These are phyloP conservation scores for Oophaga pumilio DNA, from an alignment of 2,113 vertebrate species.

Conservation along the genomic window DNA sequence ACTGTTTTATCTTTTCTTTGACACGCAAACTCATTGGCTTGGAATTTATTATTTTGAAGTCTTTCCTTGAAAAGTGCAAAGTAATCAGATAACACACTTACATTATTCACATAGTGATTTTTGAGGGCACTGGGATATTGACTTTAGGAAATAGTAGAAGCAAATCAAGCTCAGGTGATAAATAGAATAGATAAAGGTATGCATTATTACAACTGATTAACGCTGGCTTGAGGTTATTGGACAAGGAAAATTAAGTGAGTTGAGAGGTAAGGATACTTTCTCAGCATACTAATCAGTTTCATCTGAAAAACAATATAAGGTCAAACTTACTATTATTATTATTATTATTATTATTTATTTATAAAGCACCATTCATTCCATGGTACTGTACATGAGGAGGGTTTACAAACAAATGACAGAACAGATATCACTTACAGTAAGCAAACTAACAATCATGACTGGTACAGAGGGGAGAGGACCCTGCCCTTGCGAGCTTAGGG, in stretches of 20 bases:
- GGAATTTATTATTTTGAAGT: constrained; percentile 22
- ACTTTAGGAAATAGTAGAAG: constrained; percentile 39
- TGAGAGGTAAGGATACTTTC: not conserved
- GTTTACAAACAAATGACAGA: too few species aligned
- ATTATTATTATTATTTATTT: too few species aligned
- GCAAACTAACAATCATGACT: too few species aligned
- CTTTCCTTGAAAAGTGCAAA: constrained; percentile 28
- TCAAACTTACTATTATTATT: too few species aligned
- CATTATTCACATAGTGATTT: constrained; percentile 43
- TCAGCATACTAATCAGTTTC: not conserved
- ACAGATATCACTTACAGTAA: too few species aligned
- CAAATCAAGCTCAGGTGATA: constrained; percentile 45
- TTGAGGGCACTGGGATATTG: constrained; percentile 36
- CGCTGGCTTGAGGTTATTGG: constrained; percentile 32
- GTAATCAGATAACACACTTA: constrained; percentile 35
- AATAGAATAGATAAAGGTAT: constrained; percentile 41
- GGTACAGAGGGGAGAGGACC: too few species aligned
- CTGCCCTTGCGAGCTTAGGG: too few species aligned
- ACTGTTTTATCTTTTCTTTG: constrained; percentile 23
- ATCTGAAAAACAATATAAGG: not conserved
- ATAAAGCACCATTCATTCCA: too few species aligned
- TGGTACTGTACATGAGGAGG: too few species aligned
- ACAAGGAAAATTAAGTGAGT: constrained; percentile 31
- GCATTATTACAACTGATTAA: constrained; percentile 51
- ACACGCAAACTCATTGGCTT: constrained; percentile 43